Evolutionary conservation across 2,888 invertebrate genomes (phyloP).

Genomic region (Asteroscopus sphinx): DNA sequence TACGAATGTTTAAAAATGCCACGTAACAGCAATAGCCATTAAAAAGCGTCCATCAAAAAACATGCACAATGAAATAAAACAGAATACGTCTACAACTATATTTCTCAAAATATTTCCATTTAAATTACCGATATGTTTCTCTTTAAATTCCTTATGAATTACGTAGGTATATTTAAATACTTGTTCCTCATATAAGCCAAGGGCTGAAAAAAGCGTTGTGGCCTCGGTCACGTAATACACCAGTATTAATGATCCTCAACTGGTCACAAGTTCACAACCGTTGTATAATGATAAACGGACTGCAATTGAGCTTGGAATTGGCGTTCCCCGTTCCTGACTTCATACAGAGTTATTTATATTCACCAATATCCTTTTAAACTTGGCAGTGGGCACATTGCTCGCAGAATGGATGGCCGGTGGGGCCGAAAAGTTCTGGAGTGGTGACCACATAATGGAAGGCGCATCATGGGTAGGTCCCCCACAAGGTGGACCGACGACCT

Average conservation of each 20-base stretch:
- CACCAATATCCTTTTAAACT: too few species aligned
- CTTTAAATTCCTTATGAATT: constrained; percentile 34
- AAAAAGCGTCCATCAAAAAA: constrained; percentile 6
- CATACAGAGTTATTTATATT: too few species aligned
- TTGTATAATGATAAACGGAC: constrained; percentile 27
- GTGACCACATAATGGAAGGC: too few species aligned
- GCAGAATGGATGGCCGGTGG: too few species aligned
- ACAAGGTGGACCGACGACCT: too few species aligned
- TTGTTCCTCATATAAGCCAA: constrained; percentile 47
- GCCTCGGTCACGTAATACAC: constrained; percentile 61
- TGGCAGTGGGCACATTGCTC: too few species aligned
- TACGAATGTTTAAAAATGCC: background rate
- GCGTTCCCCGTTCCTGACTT: too few species aligned
- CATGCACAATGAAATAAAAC: constrained; percentile 8
- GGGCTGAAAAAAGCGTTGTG: constrained; percentile 40
- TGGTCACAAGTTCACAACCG: constrained; percentile 27
- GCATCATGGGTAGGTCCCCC: too few species aligned
- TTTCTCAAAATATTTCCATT: constrained; percentile 34
- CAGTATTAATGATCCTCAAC: constrained; percentile 54
- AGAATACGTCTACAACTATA: constrained; percentile 15
- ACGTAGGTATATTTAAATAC: constrained; percentile 7
- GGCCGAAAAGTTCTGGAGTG: too few species aligned
- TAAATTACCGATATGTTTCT: constrained; percentile 17
- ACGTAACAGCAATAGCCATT: background rate
- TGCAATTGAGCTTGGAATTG: constrained; percentile 31